These are phyloP conservation scores for Apotomis betuletana DNA, from an alignment of 2,888 invertebrate species.

Conservation along the genomic window DNA sequence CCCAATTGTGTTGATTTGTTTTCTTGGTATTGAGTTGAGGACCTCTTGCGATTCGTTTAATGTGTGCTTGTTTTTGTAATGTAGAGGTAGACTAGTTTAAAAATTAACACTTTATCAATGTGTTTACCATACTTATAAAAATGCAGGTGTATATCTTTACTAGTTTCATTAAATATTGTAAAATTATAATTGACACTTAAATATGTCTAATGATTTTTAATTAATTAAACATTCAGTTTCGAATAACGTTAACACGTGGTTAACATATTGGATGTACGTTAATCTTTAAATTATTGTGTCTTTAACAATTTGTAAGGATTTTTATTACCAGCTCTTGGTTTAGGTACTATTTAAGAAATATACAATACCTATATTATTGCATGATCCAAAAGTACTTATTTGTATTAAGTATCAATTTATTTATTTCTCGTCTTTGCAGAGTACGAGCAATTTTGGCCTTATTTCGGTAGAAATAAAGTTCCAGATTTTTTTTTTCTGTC, in stretches of 20 bases:
- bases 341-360: background rate
- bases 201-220: too few species aligned
- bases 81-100: too few species aligned
- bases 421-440: background rate
- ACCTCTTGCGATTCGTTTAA: background rate
- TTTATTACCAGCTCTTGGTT: background rate
- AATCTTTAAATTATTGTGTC: too few species aligned
- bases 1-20: background rate
- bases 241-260: too few species aligned
- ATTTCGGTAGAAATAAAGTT: constrained; percentile 27
- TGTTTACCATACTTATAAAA: too few species aligned
- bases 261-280: too few species aligned
- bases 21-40: background rate
- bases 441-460: constrained; percentile 15
- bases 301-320: too few species aligned
- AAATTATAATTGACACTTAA: too few species aligned
- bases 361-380: background rate
- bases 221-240: too few species aligned
- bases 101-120: too few species aligned
- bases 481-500: background rate
- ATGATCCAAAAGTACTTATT: background rate
- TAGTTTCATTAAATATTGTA: too few species aligned
- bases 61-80: background rate
- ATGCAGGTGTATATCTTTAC: too few species aligned
- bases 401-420: constrained; percentile 1